Conservation (phyloP, 2,888 invertebrate genomes). For the Ommatoiulus sabulosus region DNA sequence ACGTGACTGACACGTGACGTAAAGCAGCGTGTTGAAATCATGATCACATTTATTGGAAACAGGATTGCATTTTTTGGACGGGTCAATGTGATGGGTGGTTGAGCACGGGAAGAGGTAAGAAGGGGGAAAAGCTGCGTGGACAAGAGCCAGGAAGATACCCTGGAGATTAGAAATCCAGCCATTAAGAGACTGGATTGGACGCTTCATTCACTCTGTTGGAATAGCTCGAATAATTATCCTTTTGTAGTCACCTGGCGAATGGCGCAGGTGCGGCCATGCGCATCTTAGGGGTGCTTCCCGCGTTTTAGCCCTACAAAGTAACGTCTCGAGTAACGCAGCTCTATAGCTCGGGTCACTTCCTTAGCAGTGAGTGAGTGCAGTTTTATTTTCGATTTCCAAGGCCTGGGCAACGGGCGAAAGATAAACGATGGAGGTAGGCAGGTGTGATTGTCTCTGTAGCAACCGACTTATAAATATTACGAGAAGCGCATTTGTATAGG, state of each 20-base stretch:
- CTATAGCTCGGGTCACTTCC: neutral
- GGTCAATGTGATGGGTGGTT: constrained; percentile 7
- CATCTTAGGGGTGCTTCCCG: neutral
- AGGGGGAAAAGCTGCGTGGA: constrained; percentile 27
- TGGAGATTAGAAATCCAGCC: neutral
- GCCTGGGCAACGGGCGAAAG: neutral
- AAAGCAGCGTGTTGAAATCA: too few relatives aligned
- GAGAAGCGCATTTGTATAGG: neutral
- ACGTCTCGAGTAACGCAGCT: neutral
- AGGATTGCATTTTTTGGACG: neutral
- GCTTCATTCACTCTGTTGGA: constrained; percentile 6
- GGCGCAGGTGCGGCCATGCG: constrained; percentile 32
- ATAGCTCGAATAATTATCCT: neutral
- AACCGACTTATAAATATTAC: constrained; percentile 24
- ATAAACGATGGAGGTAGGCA: constrained; percentile 35
- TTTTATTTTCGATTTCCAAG: neutral
- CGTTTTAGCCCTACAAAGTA: neutral
- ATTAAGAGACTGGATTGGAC: neutral
- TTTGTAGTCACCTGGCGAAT: constrained; percentile 49
- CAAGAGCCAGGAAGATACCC: constrained; percentile 1
- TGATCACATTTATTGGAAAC: neutral
- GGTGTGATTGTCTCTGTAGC: constrained; percentile 36
- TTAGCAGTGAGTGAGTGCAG: neutral
- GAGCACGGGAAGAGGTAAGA: constrained; percentile 25
- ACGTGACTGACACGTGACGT: too few relatives aligned